Conservation (phyloP, 1,140 invertebrate species). For the Megalonaias nervosa region DNA sequence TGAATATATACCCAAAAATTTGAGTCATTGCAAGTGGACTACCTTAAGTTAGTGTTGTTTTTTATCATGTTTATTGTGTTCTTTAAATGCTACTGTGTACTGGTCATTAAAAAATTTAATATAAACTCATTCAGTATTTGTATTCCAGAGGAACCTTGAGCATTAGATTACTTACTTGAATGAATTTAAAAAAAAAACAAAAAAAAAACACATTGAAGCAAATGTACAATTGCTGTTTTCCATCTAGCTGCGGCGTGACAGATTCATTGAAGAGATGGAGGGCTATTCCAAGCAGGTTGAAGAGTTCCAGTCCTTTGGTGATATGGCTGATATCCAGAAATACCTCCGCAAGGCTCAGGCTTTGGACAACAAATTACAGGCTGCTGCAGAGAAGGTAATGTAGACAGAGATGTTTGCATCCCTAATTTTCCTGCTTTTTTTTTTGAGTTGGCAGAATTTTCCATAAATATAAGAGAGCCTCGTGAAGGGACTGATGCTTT, state of each 20-base stretch:
- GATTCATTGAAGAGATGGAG: slow-evolving; percentile 86
- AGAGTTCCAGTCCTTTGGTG: slow-evolving; percentile 90
- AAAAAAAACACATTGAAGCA: not conserved
- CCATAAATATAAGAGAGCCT: too few species aligned
- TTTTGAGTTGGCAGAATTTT: not conserved
- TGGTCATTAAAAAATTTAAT: not conserved
- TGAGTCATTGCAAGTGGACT: too few species aligned
- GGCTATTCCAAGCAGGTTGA: slow-evolving; percentile 86
- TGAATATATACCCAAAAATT: too few species aligned
- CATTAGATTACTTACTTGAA: not conserved
- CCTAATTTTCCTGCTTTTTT: not conserved
- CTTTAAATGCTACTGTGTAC: too few species aligned
- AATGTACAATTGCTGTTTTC: not conserved
- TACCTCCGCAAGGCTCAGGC: slow-evolving; percentile 87
- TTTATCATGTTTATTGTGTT: too few species aligned
- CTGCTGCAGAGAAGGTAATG: slow-evolving; percentile 79
- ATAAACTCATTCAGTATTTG: not conserved
- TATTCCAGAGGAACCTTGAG: not conserved
- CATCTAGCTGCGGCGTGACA: slow-evolving; percentile 69
- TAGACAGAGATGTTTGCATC: not conserved
- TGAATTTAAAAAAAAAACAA: too few species aligned
- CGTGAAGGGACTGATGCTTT: too few species aligned
- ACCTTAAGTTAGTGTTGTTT: too few species aligned
- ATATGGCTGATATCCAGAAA: slow-evolving; percentile 86
- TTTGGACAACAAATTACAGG: slow-evolving; percentile 80